Conservation (phyloP, 2,888 invertebrate species). For the Sycophila texana region DNA sequence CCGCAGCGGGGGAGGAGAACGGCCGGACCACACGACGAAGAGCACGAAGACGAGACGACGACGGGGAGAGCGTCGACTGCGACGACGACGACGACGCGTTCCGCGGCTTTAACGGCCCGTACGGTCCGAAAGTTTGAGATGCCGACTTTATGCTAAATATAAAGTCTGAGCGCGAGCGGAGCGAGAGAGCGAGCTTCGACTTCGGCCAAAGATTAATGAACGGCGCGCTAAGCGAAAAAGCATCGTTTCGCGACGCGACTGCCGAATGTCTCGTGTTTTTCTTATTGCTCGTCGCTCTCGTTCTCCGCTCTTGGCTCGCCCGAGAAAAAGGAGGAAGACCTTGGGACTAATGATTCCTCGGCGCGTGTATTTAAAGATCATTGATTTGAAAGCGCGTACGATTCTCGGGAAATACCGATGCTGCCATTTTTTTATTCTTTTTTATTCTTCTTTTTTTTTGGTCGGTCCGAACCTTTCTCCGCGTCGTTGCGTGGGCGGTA, state of each 20-base stretch:
- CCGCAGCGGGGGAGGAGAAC: slow-evolving; percentile 20
- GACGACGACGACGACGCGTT: slow-evolving; percentile 59
- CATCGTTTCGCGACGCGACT: slow-evolving; percentile 33
- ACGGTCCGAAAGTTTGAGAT: slow-evolving; percentile 62
- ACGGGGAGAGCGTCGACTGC: slow-evolving; percentile 45
- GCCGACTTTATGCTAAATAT: slow-evolving; percentile 63
- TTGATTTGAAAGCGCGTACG: neutral
- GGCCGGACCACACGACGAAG: slow-evolving; percentile 58
- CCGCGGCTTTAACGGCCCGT: slow-evolving; percentile 65
- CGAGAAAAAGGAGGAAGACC: neutral
- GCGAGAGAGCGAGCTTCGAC: slow-evolving; percentile 38
- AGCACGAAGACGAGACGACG: slow-evolving; percentile 45
- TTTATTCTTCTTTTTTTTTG: no score
- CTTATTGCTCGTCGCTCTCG: slow-evolving; percentile 24
- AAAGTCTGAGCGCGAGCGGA: slow-evolving; percentile 47
- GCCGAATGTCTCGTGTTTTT: slow-evolving; percentile 24
- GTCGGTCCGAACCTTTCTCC: neutral
- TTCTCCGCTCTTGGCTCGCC: slow-evolving; percentile 5
- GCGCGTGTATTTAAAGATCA: slow-evolving; percentile 28
- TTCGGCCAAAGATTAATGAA: slow-evolving; percentile 60
- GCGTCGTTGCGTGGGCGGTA: neutral
- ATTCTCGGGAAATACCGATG: neutral
- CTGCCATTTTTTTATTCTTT: neutral
- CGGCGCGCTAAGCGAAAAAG: slow-evolving; percentile 54
- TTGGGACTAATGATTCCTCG: slow-evolving; percentile 37